These are phyloP conservation scores for Mionectes olivaceus DNA, from an alignment of 2,797 vertebrate genomes.

Conservation along the genomic window DNA sequence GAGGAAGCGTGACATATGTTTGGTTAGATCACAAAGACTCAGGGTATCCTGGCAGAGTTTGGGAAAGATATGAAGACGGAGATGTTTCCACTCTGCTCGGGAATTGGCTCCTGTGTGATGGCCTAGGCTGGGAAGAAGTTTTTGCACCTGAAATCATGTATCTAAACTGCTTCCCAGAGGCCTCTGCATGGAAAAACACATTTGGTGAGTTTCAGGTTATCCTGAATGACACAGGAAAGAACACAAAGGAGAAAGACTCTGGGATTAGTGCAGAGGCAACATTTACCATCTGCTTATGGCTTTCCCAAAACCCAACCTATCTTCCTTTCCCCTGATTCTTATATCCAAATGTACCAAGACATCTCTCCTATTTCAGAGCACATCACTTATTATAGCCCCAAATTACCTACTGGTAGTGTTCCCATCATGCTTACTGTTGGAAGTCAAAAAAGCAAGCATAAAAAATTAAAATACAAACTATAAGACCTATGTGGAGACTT, in stretches of 20 bases:
- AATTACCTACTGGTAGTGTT: neutral
- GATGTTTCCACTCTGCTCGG: neutral
- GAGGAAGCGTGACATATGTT: slow-evolving; percentile 48
- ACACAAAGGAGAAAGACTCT: neutral
- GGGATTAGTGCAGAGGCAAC: neutral
- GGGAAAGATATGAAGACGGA: slow-evolving; percentile 6
- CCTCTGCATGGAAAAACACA: neutral
- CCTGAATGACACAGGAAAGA: neutral
- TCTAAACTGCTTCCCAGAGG: neutral
- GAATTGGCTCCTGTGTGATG: neutral
- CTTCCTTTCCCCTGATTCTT: neutral
- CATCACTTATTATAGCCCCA: neutral
- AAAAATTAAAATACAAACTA: neutral
- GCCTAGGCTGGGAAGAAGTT: neutral
- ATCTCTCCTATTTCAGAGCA: neutral
- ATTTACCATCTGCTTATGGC: rapidly evolving
- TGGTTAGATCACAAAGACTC: slow-evolving; percentile 12
- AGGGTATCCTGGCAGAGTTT: neutral
- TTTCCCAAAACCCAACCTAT: neutral
- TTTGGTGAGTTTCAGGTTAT: neutral
- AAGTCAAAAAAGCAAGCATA: neutral
- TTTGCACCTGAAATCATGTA: neutral
- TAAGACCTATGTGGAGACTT: neutral
- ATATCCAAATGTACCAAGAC: neutral
- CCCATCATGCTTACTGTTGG: neutral